Percentiles rank a stretch among this genome's conserved stretches.
phyloP scores from a whole-genome alignment of 1,140 invertebrate species.

The Cydia strobilella region DNA sequence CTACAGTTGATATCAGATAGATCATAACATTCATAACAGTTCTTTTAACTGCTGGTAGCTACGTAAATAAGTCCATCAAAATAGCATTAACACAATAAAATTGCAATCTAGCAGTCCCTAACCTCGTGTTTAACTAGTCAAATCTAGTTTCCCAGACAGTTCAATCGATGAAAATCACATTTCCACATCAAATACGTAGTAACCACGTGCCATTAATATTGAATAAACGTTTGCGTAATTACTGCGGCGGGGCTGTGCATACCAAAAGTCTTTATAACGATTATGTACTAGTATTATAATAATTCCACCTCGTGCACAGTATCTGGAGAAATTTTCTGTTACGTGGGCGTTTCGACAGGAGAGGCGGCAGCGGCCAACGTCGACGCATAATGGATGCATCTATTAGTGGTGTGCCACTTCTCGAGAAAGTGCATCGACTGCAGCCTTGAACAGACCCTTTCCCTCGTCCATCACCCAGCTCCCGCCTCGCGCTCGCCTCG shows the following conservation, averaged over 20 bases:
- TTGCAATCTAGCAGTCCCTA: constrained; percentile 10
- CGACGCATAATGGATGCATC: constrained; percentile 62
- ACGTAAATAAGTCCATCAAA: constrained; percentile 15
- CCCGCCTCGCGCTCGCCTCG: constrained; percentile 55
- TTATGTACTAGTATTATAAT: background rate
- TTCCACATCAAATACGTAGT: background rate
- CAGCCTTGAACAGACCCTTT: constrained; percentile 74
- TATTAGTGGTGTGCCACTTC: constrained; percentile 60
- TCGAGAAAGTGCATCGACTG: constrained; percentile 72
- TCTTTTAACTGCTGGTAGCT: background rate
- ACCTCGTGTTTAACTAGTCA: background rate
- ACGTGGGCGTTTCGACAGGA: constrained; percentile 49
- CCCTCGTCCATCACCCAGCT: constrained; percentile 72
- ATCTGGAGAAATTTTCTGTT: constrained; percentile 37
- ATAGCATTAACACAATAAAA: constrained; percentile 11
- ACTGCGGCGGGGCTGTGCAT: background rate
- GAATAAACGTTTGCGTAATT: constrained; percentile 12
- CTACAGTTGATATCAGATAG: background rate
- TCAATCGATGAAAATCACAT: constrained; percentile 10
- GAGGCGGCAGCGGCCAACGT: constrained; percentile 37
- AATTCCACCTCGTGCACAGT: constrained; percentile 17
- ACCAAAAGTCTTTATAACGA: constrained; percentile 7
- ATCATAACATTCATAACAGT: background rate
- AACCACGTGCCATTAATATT: constrained; percentile 15
- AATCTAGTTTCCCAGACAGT: constrained; percentile 10